Evolutionary conservation across 2,797 vertebrate genomes (phyloP), one percentile per base, ranked within the genome.

Genomic region (Hafferia zeledoni): DNA sequence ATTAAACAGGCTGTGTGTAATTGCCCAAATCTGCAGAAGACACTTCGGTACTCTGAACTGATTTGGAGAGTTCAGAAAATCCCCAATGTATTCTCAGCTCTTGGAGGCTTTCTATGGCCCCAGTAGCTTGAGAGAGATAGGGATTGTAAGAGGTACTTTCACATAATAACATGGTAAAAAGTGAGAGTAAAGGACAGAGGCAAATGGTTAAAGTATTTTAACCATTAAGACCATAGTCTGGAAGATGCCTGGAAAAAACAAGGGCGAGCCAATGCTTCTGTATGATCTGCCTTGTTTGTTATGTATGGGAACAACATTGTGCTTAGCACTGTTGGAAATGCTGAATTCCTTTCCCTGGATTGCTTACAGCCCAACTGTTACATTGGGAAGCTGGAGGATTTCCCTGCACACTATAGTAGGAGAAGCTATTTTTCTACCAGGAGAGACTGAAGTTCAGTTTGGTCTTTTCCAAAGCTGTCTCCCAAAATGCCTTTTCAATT

Each of bases 71-170:
- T 67, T 94, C 56, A 90, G 39, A 11, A 93, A 80, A 35, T 25
- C 41, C 59, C 35, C 41, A 67, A n/a, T 39, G 13, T n/a, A 39
- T 60, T 91, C 56, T 88, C 63, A 46, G 63, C 47, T 69, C 30
- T 74, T 44, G n/a, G 22, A 81, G 55, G 13, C 33, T 86, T 11
- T 31, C 63, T 83, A 4, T 39, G 50, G 35, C 50, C 30, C 14
- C 30, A 69, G 31, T 60, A 11, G 7, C 39, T 95, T 46, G 53
- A 71, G 49, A 53, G 11, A 83, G n/a, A 80, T 4, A 33, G 61
- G 80, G 91, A 88, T 69, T 78, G 7, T 61, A 61, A 92, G 69
- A 76, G 64, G 33, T 81, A 24, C 59, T 95, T 94, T 89, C 80
- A 94, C 44, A 82, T 86, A 87, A 89, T 79, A 79, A 41, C 33